Evolutionary conservation across 2,888 invertebrate genomes (phyloP).

Genomic region (Drosophila pseudotalamancana): DNA sequence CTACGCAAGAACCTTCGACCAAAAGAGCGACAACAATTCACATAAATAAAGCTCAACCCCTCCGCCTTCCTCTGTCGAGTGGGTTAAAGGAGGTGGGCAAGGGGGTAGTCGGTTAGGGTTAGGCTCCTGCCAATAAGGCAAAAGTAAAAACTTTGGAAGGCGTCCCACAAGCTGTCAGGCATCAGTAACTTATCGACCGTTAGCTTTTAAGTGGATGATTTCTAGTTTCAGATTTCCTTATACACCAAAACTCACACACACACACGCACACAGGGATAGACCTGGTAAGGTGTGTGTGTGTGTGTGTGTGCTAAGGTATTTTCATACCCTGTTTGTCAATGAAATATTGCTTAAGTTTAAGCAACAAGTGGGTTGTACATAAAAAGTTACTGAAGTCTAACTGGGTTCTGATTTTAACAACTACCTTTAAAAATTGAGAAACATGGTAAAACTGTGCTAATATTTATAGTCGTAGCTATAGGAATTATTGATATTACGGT

Average conservation of each 20-base stretch:
- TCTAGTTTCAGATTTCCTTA: conserved; percentile 68
- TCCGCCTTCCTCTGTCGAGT: no score
- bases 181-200: conserved; percentile 79
- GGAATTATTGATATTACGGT: no score
- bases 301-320: conserved; percentile 1
- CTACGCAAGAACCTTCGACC: conserved; percentile 9
- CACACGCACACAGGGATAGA: conserved; percentile 16
- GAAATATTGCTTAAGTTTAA: not conserved
- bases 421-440: no score
- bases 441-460: no score
- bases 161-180: conserved; percentile 73
- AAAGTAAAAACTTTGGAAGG: conserved; percentile 45
- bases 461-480: no score
- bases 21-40: conserved; percentile 15
- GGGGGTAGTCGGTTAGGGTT: conserved; percentile 3
- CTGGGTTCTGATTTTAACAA: no score
- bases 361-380: not conserved
- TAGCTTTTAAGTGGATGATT: conserved; percentile 78
- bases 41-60: conserved; percentile 27
- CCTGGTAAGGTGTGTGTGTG: conserved; percentile 23
- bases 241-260: conserved; percentile 17
- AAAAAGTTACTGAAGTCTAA: not conserved
- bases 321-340: conserved; percentile 3
- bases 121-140: conserved; percentile 31
- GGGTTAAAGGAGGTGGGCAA: not conserved